Evolutionary conservation across 2,888 invertebrate species (phyloP), one percentile per base, ranked within the genome.

Genomic region (Diarsia mendica): DNA sequence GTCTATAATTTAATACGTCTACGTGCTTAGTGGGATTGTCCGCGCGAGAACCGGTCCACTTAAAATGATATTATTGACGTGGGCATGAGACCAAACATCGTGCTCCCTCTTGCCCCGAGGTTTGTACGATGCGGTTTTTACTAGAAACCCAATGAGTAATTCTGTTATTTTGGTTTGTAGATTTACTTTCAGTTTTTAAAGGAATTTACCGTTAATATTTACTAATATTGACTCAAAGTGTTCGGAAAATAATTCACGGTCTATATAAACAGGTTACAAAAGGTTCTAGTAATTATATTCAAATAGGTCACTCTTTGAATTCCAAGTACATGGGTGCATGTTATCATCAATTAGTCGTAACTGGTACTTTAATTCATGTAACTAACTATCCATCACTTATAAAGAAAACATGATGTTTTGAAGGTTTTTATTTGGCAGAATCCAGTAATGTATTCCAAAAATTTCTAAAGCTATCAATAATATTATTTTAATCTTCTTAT

Each of bases 31-130:
- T 85, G 84, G 87, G 89, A 90, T 87, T 88, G 92, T 89, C 90
- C 90, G 89, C 88, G 79, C 81, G 80, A 88, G 89, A 95, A 95
- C 95, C 95, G 95, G 95, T 95, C 89, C 93, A 93, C 93, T 94
- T 94, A 93, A 92, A 94, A 93, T 93, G 87, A 93, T 94, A 94
- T 92, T 93, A 92, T 93, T 94, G 92, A 93, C 90, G 93, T 91
- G 91, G 90, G 89, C 89, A 87, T 88, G 88, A 89, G 86, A 83
- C 84, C 74, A 83, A 85, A 85, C 78, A 80, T 79, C 72, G 83
- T 77, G 83, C 76, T 74, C 78, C 79, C 58, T 79, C 76, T 70
- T 78, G 77, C n/a, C 75, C 67, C 74, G 68, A 68, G 63, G 67
- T 82, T 79, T 72, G 77, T 63, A 83, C 82, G 77, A 82, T 85